These are phyloP conservation scores for Oreochromis niloticus DNA, from an alignment of 2,113 vertebrate genomes.

Conservation along the genomic window DNA sequence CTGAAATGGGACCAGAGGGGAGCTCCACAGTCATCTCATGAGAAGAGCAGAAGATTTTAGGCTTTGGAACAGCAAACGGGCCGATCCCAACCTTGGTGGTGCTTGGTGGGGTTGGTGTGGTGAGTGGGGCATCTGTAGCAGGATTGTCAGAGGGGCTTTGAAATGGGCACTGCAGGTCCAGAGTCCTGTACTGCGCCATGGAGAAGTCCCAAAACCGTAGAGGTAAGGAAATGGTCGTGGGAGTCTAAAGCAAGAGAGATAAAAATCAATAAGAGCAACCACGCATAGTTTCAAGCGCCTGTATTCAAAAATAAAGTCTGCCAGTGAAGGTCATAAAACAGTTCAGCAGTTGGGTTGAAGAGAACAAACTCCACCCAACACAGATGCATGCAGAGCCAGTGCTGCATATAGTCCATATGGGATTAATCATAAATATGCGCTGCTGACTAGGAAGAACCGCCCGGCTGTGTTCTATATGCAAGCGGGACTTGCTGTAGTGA, in stretches of 20 bases:
- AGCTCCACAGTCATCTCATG: constrained; percentile 63
- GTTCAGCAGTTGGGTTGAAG: background rate
- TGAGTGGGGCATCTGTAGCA: background rate
- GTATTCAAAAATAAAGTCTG: constrained; percentile 1
- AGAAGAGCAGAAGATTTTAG: constrained; percentile 53
- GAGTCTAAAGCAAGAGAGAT: constrained; percentile 29
- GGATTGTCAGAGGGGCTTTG: background rate
- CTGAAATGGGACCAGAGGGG: constrained; percentile 56
- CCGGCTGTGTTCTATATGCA: background rate
- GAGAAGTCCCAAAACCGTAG: constrained; percentile 61
- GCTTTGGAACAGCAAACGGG: background rate
- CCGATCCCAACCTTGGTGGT: background rate
- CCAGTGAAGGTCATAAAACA: background rate
- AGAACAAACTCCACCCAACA: background rate
- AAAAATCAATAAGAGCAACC: background rate
- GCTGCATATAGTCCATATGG: background rate
- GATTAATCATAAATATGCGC: background rate
- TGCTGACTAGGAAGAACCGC: background rate
- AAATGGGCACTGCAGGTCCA: constrained; percentile 58
- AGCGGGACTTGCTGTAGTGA: background rate
- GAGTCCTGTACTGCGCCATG: background rate
- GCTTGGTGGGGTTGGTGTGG: background rate
- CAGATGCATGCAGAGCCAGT: background rate
- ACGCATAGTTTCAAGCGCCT: background rate
- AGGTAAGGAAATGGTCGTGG: constrained; percentile 32